Percentiles rank a stretch among this genome's conserved stretches.
Evolutionary conservation across 2,797 vertebrate genomes (phyloP).

Genomic region (Epinephelus awoara): DNA sequence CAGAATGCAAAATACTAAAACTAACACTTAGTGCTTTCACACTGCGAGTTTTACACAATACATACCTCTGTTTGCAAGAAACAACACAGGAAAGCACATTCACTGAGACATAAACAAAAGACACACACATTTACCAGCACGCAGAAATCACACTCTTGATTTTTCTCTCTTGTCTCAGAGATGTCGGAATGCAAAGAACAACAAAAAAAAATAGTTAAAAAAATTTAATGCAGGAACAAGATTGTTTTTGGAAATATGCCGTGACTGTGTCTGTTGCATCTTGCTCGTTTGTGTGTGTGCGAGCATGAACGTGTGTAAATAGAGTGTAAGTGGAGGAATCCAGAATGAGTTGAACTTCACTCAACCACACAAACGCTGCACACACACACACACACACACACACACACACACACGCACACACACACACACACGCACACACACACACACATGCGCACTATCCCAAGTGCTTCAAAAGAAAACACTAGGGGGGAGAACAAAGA

Average conservation of each 20-base stretch:
- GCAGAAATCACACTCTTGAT: constrained; percentile 7
- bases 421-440: constrained; percentile 7
- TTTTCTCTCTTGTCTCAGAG: constrained; percentile 13
- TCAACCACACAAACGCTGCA: constrained; percentile 34
- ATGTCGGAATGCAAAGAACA: neutral
- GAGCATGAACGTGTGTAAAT: neutral
- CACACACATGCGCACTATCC: constrained; percentile 23
- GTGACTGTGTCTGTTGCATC: neutral
- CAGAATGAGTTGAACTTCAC: constrained; percentile 33
- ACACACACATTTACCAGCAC: constrained; percentile 6
- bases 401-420: no score
- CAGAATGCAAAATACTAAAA: constrained; percentile 6
- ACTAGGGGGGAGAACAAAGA: constrained; percentile 72
- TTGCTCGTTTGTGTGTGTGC: neutral
- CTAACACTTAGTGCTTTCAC: neutral
- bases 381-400: constrained; percentile 6
- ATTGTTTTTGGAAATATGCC: constrained; percentile 17
- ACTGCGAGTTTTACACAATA: neutral
- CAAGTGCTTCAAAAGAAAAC: constrained; percentile 70
- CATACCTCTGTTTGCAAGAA: neutral
- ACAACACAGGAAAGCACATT: constrained; percentile 1
- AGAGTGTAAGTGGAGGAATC: constrained; percentile 27
- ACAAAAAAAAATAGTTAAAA: no score
- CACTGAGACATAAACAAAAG: neutral
- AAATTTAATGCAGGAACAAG: neutral